These are phyloP conservation scores for Lapara coniferarum DNA, from an alignment of 2,888 invertebrate genomes.

Conservation along the genomic window DNA sequence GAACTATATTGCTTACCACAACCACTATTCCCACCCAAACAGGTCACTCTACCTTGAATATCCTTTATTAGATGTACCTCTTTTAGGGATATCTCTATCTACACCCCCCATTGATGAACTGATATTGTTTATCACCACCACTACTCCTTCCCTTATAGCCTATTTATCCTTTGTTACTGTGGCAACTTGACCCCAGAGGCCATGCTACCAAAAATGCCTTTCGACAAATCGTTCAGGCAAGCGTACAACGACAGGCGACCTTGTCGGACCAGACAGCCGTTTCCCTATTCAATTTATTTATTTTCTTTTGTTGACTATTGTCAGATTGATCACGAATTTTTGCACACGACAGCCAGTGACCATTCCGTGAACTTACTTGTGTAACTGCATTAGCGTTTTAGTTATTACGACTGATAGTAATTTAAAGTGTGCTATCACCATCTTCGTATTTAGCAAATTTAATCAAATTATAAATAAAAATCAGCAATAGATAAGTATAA, in stretches of 20 bases:
- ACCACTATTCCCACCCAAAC: no score
- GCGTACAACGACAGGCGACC: slow-evolving; percentile 39
- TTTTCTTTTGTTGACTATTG: slow-evolving; percentile 49
- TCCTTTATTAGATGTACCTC: no score
- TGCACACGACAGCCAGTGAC: slow-evolving; percentile 14
- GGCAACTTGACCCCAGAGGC: not conserved
- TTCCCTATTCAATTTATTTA: slow-evolving; percentile 51
- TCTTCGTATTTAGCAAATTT: no score
- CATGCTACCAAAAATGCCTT: slow-evolving; percentile 21
- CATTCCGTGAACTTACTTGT: slow-evolving; percentile 3
- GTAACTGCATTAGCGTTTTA: not conserved
- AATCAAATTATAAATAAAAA: no score
- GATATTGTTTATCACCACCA: not conserved
- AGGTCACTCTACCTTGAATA: no score
- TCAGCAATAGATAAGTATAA: no score
- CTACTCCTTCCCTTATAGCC: not conserved
- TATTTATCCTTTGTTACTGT: not conserved
- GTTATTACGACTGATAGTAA: not conserved
- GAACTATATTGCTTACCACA: no score
- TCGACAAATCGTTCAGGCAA: slow-evolving; percentile 33
- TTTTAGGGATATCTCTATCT: no score
- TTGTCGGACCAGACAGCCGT: slow-evolving; percentile 54
- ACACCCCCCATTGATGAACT: no score
- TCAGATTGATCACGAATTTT: slow-evolving; percentile 47
- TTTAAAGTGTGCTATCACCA: not conserved